Conservation (phyloP, 2,797 vertebrate species). For the Graptemys geographica region DNA sequence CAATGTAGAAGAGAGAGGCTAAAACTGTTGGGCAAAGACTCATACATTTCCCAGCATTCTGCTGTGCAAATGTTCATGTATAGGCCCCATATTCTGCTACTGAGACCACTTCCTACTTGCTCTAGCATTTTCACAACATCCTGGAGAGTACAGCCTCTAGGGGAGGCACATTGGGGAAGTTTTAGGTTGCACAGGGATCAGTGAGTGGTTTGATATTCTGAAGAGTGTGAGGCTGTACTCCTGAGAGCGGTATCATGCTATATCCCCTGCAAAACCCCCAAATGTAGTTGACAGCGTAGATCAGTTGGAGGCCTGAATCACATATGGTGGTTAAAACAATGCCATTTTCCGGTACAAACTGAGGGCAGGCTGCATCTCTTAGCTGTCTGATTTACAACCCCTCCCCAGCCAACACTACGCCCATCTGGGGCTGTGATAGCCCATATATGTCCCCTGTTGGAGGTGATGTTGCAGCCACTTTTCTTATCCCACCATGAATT, state of each 20-base stretch:
- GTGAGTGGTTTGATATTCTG: not conserved
- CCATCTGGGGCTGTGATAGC: not conserved
- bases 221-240: not conserved
- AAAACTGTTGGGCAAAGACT: not conserved
- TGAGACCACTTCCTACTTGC: not conserved
- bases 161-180: not conserved
- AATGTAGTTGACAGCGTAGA: not conserved
- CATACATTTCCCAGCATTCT: not conserved
- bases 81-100: not conserved
- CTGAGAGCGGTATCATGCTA: not conserved
- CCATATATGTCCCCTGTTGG: not conserved
- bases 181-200: not conserved
- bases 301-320: not conserved
- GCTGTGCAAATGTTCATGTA: not conserved
- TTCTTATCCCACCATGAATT: not conserved
- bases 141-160: not conserved
- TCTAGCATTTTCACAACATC: not conserved
- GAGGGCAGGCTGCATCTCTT: not conserved
- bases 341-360: not conserved
- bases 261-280: not conserved
- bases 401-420: accelerated
- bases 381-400: not conserved
- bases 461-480: not conserved
- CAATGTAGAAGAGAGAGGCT: not conserved
- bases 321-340: not conserved